Conservation (phyloP, 1,140 invertebrate species). For the Nasonia longicornis region DNA sequence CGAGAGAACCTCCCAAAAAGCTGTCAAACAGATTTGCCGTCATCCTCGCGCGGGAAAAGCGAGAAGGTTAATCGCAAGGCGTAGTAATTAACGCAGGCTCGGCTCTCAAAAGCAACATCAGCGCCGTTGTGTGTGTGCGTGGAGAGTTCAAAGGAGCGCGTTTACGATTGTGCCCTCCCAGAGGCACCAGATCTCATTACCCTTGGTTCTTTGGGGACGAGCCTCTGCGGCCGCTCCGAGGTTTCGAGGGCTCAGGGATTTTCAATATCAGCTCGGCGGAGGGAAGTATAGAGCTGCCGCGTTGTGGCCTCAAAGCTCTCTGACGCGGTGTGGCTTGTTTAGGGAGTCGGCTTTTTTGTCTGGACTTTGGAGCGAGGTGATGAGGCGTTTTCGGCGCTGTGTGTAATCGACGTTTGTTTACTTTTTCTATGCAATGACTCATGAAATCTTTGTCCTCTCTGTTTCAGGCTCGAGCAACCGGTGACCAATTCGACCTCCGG, state of each 20-base stretch:
- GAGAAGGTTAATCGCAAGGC: constrained; percentile 7
- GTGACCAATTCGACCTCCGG: constrained; percentile 72
- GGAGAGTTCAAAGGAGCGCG: neutral
- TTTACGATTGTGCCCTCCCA: neutral
- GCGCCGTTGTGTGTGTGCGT: neutral
- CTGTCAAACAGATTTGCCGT: neutral
- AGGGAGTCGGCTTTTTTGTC: too few species aligned
- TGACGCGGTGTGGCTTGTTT: too few species aligned
- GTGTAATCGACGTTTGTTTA: too few species aligned
- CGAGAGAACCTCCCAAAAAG: too few species aligned
- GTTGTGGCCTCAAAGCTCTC: too few species aligned
- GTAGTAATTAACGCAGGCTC: neutral
- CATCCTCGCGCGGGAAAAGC: neutral
- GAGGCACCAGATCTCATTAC: constrained; percentile 6
- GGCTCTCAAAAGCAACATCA: neutral
- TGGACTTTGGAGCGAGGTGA: too few species aligned
- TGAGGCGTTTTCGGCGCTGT: too few species aligned
- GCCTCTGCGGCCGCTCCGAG: neutral
- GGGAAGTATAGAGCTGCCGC: too few species aligned
- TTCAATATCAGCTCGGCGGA: too few species aligned
- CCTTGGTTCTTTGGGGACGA: neutral
- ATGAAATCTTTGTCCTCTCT: neutral
- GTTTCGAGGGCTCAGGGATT: neutral
- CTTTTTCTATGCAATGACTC: neutral
- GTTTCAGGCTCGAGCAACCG: constrained; percentile 78